A percentile compares a stretch with the other conserved stretches of the same genome.
phyloP scores from a whole-genome alignment of 1,140 invertebrate species.

The Eumaeus atala region DNA sequence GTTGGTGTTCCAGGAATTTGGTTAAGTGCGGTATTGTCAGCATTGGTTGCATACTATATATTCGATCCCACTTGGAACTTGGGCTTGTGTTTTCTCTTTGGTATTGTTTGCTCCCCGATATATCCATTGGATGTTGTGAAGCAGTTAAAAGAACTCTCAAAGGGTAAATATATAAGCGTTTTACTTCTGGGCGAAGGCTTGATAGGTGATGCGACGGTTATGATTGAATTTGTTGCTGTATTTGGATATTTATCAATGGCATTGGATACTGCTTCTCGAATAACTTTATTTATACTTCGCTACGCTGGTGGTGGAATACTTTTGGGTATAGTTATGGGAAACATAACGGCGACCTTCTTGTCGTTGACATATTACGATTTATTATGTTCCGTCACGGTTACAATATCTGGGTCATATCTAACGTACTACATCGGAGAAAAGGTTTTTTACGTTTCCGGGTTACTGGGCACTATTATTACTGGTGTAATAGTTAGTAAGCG shows the following conservation, averaged over 20 bases:
- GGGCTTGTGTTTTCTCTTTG: conserved; percentile 47
- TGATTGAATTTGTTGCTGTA: conserved; percentile 56
- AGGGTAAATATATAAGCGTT: conserved; percentile 57
- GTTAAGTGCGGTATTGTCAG: conserved; percentile 42
- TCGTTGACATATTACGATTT: conserved; percentile 58
- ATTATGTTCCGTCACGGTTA: conserved; percentile 47
- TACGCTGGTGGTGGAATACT: conserved; percentile 53
- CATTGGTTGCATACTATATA: conserved; percentile 54
- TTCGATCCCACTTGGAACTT: conserved; percentile 56
- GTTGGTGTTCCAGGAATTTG: conserved; percentile 51
- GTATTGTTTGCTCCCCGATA: conserved; percentile 53
- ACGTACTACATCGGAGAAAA: conserved; percentile 64
- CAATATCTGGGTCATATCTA: conserved; percentile 47
- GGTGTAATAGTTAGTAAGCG: conserved; percentile 51
- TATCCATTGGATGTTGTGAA: conserved; percentile 58
- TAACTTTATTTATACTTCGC: conserved; percentile 42
- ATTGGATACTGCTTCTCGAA: conserved; percentile 42
- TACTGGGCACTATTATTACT: conserved; percentile 48
- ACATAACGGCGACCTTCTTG: conserved; percentile 37
- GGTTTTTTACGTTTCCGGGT: conserved; percentile 57
- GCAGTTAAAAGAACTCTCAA: conserved; percentile 46
- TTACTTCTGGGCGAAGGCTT: conserved; percentile 56
- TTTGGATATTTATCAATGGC: conserved; percentile 53
- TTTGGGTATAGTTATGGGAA: conserved; percentile 47
- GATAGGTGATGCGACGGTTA: conserved; percentile 55